Evolutionary conservation across 2,113 vertebrate genomes (phyloP), one percentile per base, ranked within the genome.

Genomic region (Amphiprion ocellaris): DNA sequence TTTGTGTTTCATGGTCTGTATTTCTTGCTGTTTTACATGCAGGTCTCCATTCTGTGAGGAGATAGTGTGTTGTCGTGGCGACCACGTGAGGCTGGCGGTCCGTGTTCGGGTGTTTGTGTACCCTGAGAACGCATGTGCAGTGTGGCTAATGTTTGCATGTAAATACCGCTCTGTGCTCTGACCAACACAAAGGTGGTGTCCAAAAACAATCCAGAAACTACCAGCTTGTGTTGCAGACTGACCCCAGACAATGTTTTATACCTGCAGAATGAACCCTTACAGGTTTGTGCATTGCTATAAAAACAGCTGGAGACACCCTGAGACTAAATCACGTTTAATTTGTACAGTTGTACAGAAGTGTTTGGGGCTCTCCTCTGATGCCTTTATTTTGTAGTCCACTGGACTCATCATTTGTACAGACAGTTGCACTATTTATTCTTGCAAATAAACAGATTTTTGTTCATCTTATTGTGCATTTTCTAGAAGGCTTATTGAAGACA

Each of bases 71-170:
- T 99, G 98, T 37, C 96, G 97, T 72, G 98, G 98, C 24, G 98
- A 99, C 92, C 96, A 98, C 55, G 97, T 99, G 80, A 94, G 97
- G 62, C 95, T 99, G 58, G 98, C 97, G 0, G 95, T 99, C 46
- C 96, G 98, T 12, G 97, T 96, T 1, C 93, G 97, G 59, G 97
- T 99, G 67, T 99, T 97, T 86, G 82, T 93, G 2, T 99, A 98
- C 83, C 97, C 97, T 11, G 98, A 99, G 88, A 96, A 95, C 41
- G 95, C 95, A 0, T 99, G 97, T 84, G 98, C 97, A 16, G 97
- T 99, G 82, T 99, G 98, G 98, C 94, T 99, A 86, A 99, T 99
- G 98, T 98, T 99, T 93, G 97, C 98, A 73, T 99, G 97, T 95
- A 99, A 98, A 95, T 99, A 99, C 79, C 96, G 97, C 68, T 99